Base-by-base conservation (phyloP, 2,113 vertebrate species). In the Psephotus haematonotus region DNA sequence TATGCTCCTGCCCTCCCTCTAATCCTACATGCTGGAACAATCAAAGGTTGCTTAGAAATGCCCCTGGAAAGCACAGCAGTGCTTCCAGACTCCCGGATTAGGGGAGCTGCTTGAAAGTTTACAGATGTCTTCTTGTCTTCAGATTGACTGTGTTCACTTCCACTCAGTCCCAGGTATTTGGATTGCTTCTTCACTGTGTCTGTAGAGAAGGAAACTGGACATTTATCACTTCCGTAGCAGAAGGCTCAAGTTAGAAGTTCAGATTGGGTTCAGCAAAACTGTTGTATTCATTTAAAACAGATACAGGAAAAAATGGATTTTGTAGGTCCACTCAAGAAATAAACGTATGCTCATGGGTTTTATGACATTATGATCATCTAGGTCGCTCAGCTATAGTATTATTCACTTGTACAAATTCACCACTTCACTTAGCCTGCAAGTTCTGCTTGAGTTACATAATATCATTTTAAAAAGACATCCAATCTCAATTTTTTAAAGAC, bases 361-460 rank as follows among this genome's bases (percentile, higher is more conserved):
- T 78, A 71, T 71, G 83, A 64, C 2, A 4, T 60, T 78, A 35
- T 15, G 47, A 68, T 94, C 43, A 43, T 86, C 64, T 88, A 44
- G 23, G 47, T 87, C 80, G 33, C 46, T 90, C 53, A 86, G 24
- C 37, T 67, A 24, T 23, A 65, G n/a, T 37, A 37, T 93, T 82
- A 71, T 39, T 44, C 5, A 25, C 23, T 77, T 60, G 28, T 50
- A 64, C 29, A 89, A 90, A 84, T 91, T 94, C 62, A 60, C 50
- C 16, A 27, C 49, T 82, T 96, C 25, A 22, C 50, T 70, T 72
- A 82, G 29, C 28, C 74, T 82, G 47, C 63, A 93, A 92, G 35
- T 88, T 95, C 90, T 97, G 39, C 52, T 64, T 65, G 47, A 96
- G 13, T 37, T 94, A 43, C 72, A 72, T 86, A 88, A 47, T 88